Base-by-base conservation (phyloP, 2,888 invertebrate genomes). In the Suillia variegata region DNA sequence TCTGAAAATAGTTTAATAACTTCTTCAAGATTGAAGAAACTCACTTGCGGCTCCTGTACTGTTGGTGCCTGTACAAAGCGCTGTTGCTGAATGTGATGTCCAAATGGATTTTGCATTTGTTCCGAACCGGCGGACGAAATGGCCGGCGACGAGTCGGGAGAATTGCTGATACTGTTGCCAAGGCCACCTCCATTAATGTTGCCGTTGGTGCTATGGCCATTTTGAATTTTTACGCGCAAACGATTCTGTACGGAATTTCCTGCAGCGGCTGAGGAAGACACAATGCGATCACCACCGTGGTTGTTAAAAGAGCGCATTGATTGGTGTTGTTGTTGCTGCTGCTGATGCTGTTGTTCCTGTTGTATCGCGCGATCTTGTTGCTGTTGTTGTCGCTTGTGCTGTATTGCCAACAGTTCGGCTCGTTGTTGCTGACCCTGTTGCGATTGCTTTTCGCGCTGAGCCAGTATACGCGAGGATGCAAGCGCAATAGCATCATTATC, bases 381-480 rank as follows among this genome's bases (percentile, higher is more conserved):
- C 8, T 48, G 20, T n/a, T 54, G 53, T 22, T 42, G 53, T 17
- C 56, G 58, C 12, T 59, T 56, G 22, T 47, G 42, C 12, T 38
- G 38, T 13, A 26, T 10, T 63, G 38, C 31, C 62, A n/a, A 55
- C 49, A 20, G 15, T 34, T 26, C 22, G 51, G 60, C 56, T 33
- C 56, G 56, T 38, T 42, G 21, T 24, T 20, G 34, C 58, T 49
- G 22, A 24, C 58, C 3, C 45, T 45, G 63, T 33, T 67, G 59
- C n/a, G n/a, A n/a, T n/a, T n/a, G n/a, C n/a, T n/a, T n/a, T 34
- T 58, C 56, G 13, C 57, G 61, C n/a, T 63, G 59, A 18, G 57
- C 67, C 51, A 69, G 53, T 15, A 69, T 69, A 42, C 67, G 31
- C 1, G 68, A 62, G 2, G 69, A 69, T 6, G 69, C 68, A 47